A percentile compares a stretch with the other conserved stretches of the same genome.
Conservation (phyloP, 2,113 vertebrate species). For the Cynocephalus volans region DNA sequence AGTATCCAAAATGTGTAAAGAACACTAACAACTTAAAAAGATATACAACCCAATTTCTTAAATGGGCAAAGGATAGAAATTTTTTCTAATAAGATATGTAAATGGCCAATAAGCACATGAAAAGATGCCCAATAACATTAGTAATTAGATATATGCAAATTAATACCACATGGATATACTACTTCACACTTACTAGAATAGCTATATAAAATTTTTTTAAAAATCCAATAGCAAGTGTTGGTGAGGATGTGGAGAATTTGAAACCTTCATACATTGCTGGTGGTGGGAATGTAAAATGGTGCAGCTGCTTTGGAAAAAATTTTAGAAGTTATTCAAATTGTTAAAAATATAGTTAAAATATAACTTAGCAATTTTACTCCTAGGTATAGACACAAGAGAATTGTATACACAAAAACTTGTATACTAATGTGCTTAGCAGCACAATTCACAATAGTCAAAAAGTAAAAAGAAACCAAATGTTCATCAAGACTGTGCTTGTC, state of each 20-base stretch:
- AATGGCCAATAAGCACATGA: neutral
- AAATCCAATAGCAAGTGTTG: neutral
- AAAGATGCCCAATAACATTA: neutral
- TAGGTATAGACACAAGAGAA: neutral
- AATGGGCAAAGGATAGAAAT: neutral
- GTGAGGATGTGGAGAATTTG: neutral
- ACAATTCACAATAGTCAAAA: neutral
- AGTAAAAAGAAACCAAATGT: neutral
- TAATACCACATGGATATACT: neutral
- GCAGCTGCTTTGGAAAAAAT: neutral
- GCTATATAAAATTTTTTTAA: neutral
- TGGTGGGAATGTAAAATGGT: neutral
- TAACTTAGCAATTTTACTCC: neutral
- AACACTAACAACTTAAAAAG: neutral
- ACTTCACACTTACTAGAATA: neutral
- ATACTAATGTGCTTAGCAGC: neutral
- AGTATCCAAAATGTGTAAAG: neutral
- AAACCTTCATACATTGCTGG: neutral
- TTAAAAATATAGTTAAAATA: neutral
- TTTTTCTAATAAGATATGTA: neutral
- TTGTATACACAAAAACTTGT: neutral
- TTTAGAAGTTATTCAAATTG: neutral
- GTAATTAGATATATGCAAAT: neutral
- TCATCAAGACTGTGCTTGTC: neutral
- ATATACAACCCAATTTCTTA: neutral